Evolutionary conservation across 2,113 vertebrate species (phyloP).

Genomic region (Microtus richardsoni): DNA sequence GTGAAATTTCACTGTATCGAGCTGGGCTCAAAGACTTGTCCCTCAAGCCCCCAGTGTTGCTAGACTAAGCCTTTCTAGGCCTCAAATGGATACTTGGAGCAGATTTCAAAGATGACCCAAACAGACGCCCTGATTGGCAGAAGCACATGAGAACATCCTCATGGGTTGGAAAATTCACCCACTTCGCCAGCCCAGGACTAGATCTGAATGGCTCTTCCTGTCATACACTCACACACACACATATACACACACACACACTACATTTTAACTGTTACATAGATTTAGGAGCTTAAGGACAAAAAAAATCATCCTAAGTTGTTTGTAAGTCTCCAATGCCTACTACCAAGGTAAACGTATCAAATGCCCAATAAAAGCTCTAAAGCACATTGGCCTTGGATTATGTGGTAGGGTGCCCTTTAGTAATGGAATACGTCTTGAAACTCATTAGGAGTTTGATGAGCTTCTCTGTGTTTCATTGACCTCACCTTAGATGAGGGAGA

Average conservation of each 20-base stretch:
- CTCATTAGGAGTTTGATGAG: background rate
- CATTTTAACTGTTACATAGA: background rate
- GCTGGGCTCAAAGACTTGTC: background rate
- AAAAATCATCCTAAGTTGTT: background rate
- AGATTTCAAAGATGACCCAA: background rate
- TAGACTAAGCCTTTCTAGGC: background rate
- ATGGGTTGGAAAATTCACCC: background rate
- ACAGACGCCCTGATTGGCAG: background rate
- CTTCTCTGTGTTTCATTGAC: background rate
- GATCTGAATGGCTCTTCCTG: background rate
- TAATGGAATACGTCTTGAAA: background rate
- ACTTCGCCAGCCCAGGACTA: background rate
- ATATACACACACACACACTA: too few relatives aligned
- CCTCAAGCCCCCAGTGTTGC: background rate
- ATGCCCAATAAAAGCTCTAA: background rate
- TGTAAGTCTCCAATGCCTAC: background rate
- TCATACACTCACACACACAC: too few relatives aligned
- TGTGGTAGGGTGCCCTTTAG: too few relatives aligned
- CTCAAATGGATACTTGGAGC: background rate
- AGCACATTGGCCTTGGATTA: background rate
- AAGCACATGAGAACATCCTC: background rate
- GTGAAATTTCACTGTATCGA: background rate
- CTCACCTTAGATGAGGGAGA: constrained; percentile 6
- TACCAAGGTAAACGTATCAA: background rate
- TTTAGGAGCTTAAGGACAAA: background rate